Conservation (phyloP, 2,797 vertebrate species). For the Thripadectes ignobilis region DNA sequence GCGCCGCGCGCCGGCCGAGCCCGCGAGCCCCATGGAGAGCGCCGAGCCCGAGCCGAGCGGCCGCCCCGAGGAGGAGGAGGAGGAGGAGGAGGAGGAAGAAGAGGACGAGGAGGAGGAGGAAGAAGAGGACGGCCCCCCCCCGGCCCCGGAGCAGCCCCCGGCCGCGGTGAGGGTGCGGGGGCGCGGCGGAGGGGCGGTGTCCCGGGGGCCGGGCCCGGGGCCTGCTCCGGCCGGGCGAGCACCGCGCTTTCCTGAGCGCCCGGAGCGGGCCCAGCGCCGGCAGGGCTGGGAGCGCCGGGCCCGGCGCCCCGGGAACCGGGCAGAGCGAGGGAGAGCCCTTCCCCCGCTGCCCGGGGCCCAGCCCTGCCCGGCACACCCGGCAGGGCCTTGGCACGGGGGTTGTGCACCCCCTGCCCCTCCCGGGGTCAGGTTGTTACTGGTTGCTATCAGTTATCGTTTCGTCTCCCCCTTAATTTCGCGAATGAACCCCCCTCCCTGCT, state of each 20-base stretch:
- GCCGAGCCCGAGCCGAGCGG: not conserved
- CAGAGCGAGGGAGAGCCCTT: not conserved
- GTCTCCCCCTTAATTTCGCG: not conserved
- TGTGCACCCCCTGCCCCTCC: not conserved
- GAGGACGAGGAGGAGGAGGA: not conserved
- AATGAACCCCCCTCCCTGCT: not conserved
- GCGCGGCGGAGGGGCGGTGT: not conserved
- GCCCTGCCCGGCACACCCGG: not conserved
- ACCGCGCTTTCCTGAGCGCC: slow-evolving; percentile 14
- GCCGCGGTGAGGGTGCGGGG: not conserved
- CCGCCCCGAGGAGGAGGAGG: not conserved
- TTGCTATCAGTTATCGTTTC: not conserved
- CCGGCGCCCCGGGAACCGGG: not conserved
- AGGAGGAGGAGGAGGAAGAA: not conserved
- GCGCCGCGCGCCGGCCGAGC: slow-evolving; percentile 20
- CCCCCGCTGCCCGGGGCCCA: not conserved
- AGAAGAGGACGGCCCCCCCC: not conserved
- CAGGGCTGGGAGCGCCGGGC: too few relatives aligned
- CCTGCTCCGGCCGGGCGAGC: not conserved
- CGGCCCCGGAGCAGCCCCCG: not conserved
- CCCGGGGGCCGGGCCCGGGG: not conserved
- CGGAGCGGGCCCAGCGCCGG: not conserved
- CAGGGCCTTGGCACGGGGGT: not conserved
- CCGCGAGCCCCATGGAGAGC: slow-evolving; percentile 39
- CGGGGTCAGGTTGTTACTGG: not conserved